Evolutionary conservation across 2,888 invertebrate genomes (phyloP).

Genomic region (Nasonia oneida): DNA sequence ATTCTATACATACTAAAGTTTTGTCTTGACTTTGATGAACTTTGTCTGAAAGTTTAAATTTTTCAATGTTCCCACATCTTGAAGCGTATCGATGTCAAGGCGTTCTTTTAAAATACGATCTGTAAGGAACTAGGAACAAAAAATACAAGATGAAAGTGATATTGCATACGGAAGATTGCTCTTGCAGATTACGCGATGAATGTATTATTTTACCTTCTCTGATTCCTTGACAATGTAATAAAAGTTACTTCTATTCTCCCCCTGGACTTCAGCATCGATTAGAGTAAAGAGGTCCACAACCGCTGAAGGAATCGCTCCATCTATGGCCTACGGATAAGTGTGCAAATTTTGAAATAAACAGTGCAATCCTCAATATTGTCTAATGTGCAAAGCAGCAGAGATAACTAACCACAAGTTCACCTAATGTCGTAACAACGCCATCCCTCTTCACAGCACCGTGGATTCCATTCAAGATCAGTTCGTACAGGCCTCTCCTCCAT

Average conservation of each 20-base stretch:
- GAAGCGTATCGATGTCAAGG: constrained; percentile 95
- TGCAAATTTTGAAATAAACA: not conserved
- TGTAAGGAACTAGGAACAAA: constrained; percentile 83
- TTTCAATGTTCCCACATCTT: constrained; percentile 93
- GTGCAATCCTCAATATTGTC: not conserved
- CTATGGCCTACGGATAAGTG: constrained; percentile 82
- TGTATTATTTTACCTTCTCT: constrained; percentile 83
- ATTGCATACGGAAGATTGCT: not conserved
- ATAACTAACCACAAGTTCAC: constrained; percentile 87
- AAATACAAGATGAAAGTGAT: constrained; percentile 22
- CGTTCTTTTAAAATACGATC: constrained; percentile 95
- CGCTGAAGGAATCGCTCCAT: constrained; percentile 90
- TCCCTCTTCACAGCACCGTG: constrained; percentile 90
- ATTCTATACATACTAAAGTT: constrained; percentile 92
- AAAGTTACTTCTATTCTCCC: constrained; percentile 88
- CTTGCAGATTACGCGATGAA: not conserved
- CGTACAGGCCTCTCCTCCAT: constrained; percentile 88
- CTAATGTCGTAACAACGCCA: constrained; percentile 85
- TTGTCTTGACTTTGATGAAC: constrained; percentile 98
- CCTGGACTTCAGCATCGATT: constrained; percentile 90
- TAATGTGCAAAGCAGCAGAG: not conserved
- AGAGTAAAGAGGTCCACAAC: constrained; percentile 92
- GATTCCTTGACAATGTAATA: constrained; percentile 89
- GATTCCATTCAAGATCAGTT: constrained; percentile 89
- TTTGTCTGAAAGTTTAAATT: constrained; percentile 95